Evolutionary conservation across 2,888 invertebrate genomes (phyloP), one percentile per base, ranked within the genome.

Genomic region (Ommatoiulus sabulosus): DNA sequence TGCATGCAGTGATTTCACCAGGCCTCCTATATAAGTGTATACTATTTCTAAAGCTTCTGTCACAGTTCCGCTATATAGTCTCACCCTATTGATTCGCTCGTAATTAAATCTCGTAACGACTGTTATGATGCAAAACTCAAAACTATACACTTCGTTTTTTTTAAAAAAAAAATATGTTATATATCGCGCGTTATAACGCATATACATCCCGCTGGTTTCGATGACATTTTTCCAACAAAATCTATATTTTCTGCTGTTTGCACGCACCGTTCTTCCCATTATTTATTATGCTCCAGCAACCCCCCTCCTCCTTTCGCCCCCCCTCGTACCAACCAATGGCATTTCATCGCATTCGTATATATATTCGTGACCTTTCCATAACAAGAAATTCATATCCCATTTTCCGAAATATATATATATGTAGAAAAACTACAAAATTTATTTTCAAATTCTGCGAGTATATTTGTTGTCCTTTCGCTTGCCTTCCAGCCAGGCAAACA

Each of bases 381-480:
- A 72, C 24, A 7, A 35, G 72, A 72, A 72, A 72, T 72, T 7
- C 24, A 72, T 52, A 15, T 63, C 63, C 15, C 57, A 57, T 57
- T 17, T 48, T 7, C 48, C 8, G 48, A 48, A 48, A 17, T 63
- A 63, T 20, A 63, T n/a, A n/a, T n/a, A 63, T 63, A n/a, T n/a
- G 20, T 24, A 20, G n/a, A 72, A 72, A 72, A 24, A 72, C 4
- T 72, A 72, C 24, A 72, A 20, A 72, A 72, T 72, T 72, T 72
- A 72, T 20, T 72, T 72, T 72, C 20, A 24, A 72, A 72, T 72
- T 72, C 72, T 72, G 72, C 10, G 10, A 72, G 72, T 72, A 72
- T 72, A 24, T 48, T 24, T 72, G 72, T 72, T 72, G 72, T 20
- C 72, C 72, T 72, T 72, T 72, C 24, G 72, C 24, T 20, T 72